These are phyloP conservation scores for Spodoptera littoralis DNA, from an alignment of 2,888 invertebrate genomes.

Conservation along the genomic window DNA sequence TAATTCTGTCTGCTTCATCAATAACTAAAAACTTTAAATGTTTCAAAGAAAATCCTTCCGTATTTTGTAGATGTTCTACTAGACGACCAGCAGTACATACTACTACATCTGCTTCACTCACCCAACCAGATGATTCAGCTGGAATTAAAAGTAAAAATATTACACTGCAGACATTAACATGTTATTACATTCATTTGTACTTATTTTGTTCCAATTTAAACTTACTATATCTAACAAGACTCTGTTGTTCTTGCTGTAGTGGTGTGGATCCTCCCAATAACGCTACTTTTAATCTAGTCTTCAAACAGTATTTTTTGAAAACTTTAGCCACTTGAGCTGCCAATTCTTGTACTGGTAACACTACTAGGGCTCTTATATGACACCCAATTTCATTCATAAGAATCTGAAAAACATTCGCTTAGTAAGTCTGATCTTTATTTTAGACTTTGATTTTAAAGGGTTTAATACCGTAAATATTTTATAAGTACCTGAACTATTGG, in stretches of 20 bases:
- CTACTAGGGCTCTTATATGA: slow-evolving; percentile 94
- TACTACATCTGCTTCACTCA: slow-evolving; percentile 93
- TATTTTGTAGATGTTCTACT: slow-evolving; percentile 96
- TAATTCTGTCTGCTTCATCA: slow-evolving; percentile 98
- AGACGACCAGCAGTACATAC: slow-evolving; percentile 98
- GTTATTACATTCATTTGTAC: not conserved
- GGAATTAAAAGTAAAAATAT: slow-evolving; percentile 59
- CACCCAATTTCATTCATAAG: slow-evolving; percentile 90
- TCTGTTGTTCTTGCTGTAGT: slow-evolving; percentile 91
- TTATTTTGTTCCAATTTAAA: slow-evolving; percentile 13
- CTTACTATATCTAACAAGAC: slow-evolving; percentile 87
- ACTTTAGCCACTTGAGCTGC: slow-evolving; percentile 96
- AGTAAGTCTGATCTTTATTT: too few relatives aligned
- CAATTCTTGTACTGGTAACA: slow-evolving; percentile 97
- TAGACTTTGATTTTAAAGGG: too few relatives aligned
- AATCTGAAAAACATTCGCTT: slow-evolving; percentile 76
- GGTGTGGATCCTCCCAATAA: slow-evolving; percentile 91
- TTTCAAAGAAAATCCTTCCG: slow-evolving; percentile 93
- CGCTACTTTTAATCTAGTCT: slow-evolving; percentile 91
- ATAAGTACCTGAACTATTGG: slow-evolving; percentile 93
- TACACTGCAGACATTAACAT: too few relatives aligned
- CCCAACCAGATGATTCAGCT: slow-evolving; percentile 89
- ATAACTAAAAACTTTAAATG: slow-evolving; percentile 94
- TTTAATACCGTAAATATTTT: too few relatives aligned
- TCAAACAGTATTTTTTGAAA: slow-evolving; percentile 91